Percentiles rank a stretch among this genome's conserved stretches.
Conservation (phyloP, 2,888 invertebrate genomes). For the Cephalotes varians region DNA sequence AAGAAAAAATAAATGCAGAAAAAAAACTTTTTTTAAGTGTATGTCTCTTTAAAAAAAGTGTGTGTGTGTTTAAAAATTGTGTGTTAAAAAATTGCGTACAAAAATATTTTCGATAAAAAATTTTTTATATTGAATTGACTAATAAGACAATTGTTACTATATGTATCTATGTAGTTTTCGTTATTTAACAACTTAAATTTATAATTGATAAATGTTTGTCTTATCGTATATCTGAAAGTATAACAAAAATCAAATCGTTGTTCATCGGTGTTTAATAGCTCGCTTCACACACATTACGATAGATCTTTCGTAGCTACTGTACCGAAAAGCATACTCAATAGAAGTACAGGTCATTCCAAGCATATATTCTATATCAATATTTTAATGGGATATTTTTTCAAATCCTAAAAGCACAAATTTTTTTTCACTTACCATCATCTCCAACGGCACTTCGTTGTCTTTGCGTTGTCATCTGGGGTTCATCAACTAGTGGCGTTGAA, state of each 20-base stretch:
- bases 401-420: neutral
- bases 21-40: neutral
- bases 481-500: slow-evolving; percentile 89
- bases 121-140: neutral
- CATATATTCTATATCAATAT: slow-evolving; percentile 18
- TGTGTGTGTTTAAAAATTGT: too few species aligned
- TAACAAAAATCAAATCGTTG: neutral
- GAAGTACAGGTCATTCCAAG: slow-evolving; percentile 36
- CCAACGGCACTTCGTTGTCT: slow-evolving; percentile 82
- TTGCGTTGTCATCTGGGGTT: slow-evolving; percentile 84
- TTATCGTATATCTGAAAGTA: neutral
- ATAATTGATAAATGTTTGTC: neutral
- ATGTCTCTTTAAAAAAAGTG: neutral
- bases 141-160: neutral
- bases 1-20: neutral
- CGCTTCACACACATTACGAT: neutral
- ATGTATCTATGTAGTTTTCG: neutral
- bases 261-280: neutral
- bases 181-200: slow-evolving; percentile 12
- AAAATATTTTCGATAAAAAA: neutral
- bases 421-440: slow-evolving; percentile 82
- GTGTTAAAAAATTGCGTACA: neutral
- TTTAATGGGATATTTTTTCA: neutral
- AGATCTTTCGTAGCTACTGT: neutral
- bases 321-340: slow-evolving; percentile 32